Evolutionary conservation across 2,888 invertebrate genomes (phyloP).

Genomic region (Agrochola lychnidis): DNA sequence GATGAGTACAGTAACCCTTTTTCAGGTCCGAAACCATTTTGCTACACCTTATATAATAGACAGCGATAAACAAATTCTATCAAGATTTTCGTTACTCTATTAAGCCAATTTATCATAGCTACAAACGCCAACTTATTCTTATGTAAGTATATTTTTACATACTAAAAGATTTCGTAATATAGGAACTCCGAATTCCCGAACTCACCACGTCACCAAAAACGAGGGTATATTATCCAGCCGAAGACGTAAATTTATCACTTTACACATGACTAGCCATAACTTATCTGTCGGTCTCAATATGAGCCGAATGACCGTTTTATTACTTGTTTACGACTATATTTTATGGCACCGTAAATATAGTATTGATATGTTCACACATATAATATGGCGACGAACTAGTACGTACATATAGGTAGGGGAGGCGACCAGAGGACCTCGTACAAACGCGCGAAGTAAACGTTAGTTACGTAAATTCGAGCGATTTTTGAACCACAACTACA

Average conservation of each 20-base stretch:
- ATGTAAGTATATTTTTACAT: neutral
- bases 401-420: neutral
- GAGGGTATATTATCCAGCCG: constrained; percentile 23
- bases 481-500: neutral
- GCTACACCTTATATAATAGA: neutral
- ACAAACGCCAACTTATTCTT: neutral
- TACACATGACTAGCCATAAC: constrained; percentile 54
- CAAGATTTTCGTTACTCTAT: neutral
- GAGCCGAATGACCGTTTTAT: constrained; percentile 67
- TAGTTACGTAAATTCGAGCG: neutral
- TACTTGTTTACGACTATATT: constrained; percentile 70
- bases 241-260: constrained; percentile 54
- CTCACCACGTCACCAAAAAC: constrained; percentile 29
- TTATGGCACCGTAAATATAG: constrained; percentile 70
- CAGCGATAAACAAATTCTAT: neutral
- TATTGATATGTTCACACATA: constrained; percentile 59
- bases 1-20: neutral
- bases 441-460: neutral
- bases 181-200: neutral
- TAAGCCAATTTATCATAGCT: neutral
- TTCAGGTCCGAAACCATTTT: neutral
- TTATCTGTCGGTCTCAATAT: constrained; percentile 60
- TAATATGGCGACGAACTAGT: constrained; percentile 31
- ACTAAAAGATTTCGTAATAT: neutral
- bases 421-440: neutral